Percentiles rank a stretch among this genome's conserved stretches.
Evolutionary conservation across 2,888 invertebrate genomes (phyloP).

Genomic region (Nemotelus nigrinus): DNA sequence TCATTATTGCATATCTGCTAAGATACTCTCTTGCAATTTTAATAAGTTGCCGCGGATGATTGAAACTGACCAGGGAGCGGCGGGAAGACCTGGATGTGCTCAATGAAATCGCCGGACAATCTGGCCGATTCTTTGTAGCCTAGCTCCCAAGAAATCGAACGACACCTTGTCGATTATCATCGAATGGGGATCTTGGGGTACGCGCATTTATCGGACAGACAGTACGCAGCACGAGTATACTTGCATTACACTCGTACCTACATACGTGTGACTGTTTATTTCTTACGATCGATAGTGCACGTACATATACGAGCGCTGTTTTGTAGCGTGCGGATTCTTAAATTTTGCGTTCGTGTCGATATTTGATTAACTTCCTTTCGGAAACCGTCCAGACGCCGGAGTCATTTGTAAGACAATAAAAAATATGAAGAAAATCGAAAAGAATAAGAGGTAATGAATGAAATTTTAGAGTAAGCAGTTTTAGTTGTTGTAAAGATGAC

Average conservation of each 20-base stretch:
- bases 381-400: constrained; percentile 52
- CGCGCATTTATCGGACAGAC: background rate
- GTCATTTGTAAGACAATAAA: constrained; percentile 48
- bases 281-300: background rate
- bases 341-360: constrained; percentile 48
- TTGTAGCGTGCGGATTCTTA: constrained; percentile 31
- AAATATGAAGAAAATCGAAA: constrained; percentile 8
- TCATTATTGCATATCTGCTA: constrained; percentile 50
- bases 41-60: constrained; percentile 44
- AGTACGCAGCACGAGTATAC: background rate
- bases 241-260: background rate
- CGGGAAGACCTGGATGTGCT: background rate
- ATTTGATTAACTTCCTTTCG: constrained; percentile 53
- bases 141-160: constrained; percentile 14
- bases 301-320: constrained; percentile 4
- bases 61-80: constrained; percentile 4
- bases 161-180: constrained; percentile 25
- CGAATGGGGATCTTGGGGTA: background rate
- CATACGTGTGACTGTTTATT: background rate
- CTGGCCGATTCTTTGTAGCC: background rate
- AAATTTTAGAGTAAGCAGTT: background rate
- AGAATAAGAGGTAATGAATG: background rate
- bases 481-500: no score
- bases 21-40: constrained; percentile 46
- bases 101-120: background rate